Conservation (phyloP, 2,113 vertebrate genomes). For the Elachura formosa region DNA sequence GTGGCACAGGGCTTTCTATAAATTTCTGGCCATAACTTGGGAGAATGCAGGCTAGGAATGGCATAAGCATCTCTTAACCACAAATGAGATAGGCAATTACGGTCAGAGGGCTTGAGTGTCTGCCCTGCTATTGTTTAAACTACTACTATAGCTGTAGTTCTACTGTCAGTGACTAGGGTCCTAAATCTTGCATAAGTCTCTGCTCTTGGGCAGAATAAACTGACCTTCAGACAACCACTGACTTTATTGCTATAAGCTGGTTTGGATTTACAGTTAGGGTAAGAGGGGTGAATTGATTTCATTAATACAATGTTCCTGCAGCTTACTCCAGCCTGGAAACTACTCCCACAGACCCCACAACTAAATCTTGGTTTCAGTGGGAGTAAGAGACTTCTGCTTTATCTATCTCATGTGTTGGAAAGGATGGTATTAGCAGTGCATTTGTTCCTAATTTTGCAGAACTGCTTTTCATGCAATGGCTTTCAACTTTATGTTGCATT, state of each 20-base stretch:
- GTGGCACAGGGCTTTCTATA: neutral
- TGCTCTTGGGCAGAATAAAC: neutral
- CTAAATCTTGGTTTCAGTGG: neutral
- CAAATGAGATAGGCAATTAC: neutral
- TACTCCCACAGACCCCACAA: neutral
- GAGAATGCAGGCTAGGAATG: neutral
- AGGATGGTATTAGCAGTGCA: neutral
- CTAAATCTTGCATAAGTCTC: neutral
- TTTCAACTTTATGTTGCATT: neutral
- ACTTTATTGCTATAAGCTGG: neutral
- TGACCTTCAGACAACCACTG: neutral
- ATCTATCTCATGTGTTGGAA: neutral
- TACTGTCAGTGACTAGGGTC: neutral
- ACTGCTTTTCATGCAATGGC: neutral
- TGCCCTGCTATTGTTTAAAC: neutral
- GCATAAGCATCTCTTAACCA: neutral
- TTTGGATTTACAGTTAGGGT: neutral
- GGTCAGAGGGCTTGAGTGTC: neutral
- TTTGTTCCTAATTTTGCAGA: neutral
- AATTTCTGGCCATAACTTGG: neutral
- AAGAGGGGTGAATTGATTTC: neutral
- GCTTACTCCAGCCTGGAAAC: neutral
- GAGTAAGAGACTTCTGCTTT: neutral
- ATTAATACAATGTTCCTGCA: neutral
- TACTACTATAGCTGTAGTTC: neutral